phyloP scores from a whole-genome alignment of 2,888 invertebrate species.

The Phania funesta region DNA sequence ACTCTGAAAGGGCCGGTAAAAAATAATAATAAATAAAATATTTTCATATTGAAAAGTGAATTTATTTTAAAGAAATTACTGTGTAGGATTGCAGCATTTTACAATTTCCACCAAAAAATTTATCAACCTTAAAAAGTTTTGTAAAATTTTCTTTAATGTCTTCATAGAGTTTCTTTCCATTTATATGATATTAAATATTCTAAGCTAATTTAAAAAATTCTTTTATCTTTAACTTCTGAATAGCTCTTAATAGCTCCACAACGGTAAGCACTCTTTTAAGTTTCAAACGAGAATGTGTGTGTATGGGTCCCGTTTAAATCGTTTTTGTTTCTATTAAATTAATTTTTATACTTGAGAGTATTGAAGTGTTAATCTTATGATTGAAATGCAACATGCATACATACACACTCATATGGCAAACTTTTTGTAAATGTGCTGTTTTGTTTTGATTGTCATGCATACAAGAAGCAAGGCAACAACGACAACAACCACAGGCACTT shows the following conservation, averaged over 20 bases:
- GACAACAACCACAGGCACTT: slow-evolving; percentile 71
- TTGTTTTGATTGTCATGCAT: slow-evolving; percentile 20
- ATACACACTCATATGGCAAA: slow-evolving; percentile 18
- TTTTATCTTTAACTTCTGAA: neutral
- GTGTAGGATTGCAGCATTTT: no score
- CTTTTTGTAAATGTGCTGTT: slow-evolving; percentile 2
- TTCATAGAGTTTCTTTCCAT: no score
- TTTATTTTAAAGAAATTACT: no score
- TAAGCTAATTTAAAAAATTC: no score
- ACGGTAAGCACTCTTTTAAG: neutral
- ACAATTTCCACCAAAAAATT: no score
- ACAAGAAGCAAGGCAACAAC: slow-evolving; percentile 15
- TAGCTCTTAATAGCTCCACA: neutral
- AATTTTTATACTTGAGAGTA: slow-evolving; percentile 33
- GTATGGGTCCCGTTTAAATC: neutral
- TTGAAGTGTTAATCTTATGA: slow-evolving; percentile 59
- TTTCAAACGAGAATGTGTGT: neutral
- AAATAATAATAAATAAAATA: no score
- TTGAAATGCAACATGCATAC: neutral
- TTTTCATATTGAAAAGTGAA: no score
- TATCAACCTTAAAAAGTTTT: no score
- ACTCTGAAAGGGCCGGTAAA: no score
- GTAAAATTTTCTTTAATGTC: no score
- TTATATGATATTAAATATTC: no score
- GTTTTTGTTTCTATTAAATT: slow-evolving; percentile 57